These are phyloP conservation scores for Pediacus dermestoides DNA, from an alignment of 2,888 invertebrate genomes.

Conservation along the genomic window DNA sequence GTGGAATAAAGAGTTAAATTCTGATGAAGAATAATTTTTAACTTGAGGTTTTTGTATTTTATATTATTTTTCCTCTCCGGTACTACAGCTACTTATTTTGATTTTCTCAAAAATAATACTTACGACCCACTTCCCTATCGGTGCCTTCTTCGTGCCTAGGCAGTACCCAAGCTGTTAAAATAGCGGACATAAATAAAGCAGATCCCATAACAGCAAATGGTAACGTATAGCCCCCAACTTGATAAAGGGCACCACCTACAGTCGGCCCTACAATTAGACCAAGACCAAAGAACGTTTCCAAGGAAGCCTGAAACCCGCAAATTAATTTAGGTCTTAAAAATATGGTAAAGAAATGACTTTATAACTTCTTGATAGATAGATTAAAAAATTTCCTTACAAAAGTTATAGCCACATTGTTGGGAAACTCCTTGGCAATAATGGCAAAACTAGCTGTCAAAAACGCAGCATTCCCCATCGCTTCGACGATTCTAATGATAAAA, in stretches of 20 bases:
- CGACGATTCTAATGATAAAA: constrained; percentile 74
- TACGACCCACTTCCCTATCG: constrained; percentile 59
- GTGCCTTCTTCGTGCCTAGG: constrained; percentile 62
- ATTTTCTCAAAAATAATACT: too few relatives aligned
- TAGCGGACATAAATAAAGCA: constrained; percentile 68
- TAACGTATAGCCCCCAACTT: constrained; percentile 71
- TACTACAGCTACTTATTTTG: too few relatives aligned
- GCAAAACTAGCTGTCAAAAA: constrained; percentile 84
- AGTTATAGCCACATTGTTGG: constrained; percentile 77
- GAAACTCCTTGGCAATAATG: constrained; percentile 84
- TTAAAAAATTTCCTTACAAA: constrained; percentile 63
- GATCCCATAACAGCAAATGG: constrained; percentile 80
- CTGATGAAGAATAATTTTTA: too few relatives aligned
- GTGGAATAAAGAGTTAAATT: too few relatives aligned
- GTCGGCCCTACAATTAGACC: constrained; percentile 88
- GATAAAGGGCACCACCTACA: constrained; percentile 80
- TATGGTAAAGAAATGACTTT: constrained; percentile 5
- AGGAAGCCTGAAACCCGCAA: constrained; percentile 58
- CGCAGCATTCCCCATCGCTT: constrained; percentile 83
- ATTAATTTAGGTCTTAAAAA: constrained; percentile 7
- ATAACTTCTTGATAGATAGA: constrained; percentile 1
- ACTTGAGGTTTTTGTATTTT: too few relatives aligned
- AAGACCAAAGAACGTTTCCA: constrained; percentile 84
- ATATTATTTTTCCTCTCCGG: too few relatives aligned
- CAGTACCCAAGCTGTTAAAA: constrained; percentile 69